Evolutionary conservation across 2,113 vertebrate species (phyloP), one percentile per base, ranked within the genome.

Genomic region (Numida meleagris): DNA sequence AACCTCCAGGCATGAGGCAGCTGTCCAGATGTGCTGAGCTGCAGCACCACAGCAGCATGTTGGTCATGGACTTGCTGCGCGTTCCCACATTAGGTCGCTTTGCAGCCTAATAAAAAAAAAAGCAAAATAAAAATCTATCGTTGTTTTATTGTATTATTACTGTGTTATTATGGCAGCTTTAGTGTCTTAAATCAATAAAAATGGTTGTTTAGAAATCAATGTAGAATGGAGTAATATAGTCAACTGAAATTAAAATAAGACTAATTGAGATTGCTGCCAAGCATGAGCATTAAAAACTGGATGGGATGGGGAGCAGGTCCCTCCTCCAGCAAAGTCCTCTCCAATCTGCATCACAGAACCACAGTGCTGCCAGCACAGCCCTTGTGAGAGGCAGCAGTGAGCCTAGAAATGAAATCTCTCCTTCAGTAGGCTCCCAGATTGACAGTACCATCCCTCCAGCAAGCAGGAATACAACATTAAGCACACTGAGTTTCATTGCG

Each of bases 31-130:
- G 9, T 1, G 53, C 59, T 24, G 6, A 55, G 42, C 18, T 7
- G 8, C 4, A 31, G n/a, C 65, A 38, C 11, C 46, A 2, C 0
- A 8, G 33, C 2, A 43, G 43, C 33, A 45, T 7, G 10, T 50
- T 38, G 42, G 33, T 2, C 0, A 5, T 36, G 21, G 82, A 42
- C 25, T 11, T 18, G 8, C 55, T 21, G 45, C 34, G 5, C 1
- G 6, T 13, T 58, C 36, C 57, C 25, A 33, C 38, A 12, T 8
- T 0, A 10, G 29, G 38, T 50, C 48, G 48, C 9, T 27, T 46
- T 4, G 61, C 76, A 86, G 86, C 75, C 76, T 53, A 53, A 53
- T 53, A 16, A 53, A 53, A 53, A 29, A 27, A 27, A 46, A 29
- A 29, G 82, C 27, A 34, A 25, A 46, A 7, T 2, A 1, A 43